These are phyloP conservation scores for Pica pica DNA, from an alignment of 2,113 vertebrate genomes.

Conservation along the genomic window DNA sequence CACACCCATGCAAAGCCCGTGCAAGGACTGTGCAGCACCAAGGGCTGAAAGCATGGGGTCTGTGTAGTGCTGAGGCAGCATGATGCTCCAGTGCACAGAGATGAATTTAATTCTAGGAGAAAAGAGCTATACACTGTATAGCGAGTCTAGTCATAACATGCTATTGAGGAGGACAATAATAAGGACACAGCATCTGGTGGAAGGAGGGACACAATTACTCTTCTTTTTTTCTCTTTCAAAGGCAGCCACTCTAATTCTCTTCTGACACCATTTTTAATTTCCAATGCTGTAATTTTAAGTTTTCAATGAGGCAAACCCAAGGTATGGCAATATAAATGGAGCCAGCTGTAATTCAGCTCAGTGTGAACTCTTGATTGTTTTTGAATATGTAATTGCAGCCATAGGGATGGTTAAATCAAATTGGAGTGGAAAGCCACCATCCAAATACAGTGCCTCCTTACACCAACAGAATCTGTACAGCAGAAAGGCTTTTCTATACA, in stretches of 20 bases:
- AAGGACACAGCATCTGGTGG: background rate
- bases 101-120: background rate
- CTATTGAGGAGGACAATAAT: background rate
- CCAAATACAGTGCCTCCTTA: background rate
- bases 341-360: background rate
- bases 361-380: background rate
- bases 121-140: background rate
- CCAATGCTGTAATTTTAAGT: background rate
- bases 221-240: background rate
- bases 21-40: background rate
- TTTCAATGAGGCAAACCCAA: background rate
- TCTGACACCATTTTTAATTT: background rate
- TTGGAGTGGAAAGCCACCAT: background rate
- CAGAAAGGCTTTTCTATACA: background rate
- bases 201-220: background rate
- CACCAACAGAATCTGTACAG: background rate
- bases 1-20: fast-evolving
- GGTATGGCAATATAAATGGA: background rate
- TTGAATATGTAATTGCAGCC: background rate
- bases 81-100: background rate
- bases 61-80: fast-evolving
- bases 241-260: background rate
- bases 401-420: background rate
- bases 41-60: background rate
- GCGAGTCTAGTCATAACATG: background rate